These are phyloP conservation scores for Ctenopoma multispine DNA, from an alignment of 2,797 vertebrate genomes.

Conservation along the genomic window DNA sequence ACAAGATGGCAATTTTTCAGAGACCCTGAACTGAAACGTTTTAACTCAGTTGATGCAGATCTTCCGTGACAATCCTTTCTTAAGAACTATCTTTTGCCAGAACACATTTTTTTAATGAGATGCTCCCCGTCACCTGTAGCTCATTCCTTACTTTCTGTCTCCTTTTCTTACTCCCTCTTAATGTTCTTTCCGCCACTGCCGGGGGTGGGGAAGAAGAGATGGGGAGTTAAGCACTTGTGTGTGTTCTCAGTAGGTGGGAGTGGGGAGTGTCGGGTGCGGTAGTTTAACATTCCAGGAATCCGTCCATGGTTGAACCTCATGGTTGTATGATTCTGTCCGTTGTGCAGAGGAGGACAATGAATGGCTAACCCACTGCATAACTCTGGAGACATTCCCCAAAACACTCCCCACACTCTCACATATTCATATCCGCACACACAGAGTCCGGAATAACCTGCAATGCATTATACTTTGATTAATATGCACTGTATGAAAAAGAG, in stretches of 20 bases:
- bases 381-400: constrained; percentile 78
- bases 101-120: constrained; percentile 60
- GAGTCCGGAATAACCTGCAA: constrained; percentile 40
- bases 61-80: constrained; percentile 17
- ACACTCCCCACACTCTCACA: constrained; percentile 63
- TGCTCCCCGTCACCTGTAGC: constrained; percentile 62
- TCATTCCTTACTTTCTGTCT: constrained; percentile 45
- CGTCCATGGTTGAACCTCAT: constrained; percentile 75
- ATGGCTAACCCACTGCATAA: constrained; percentile 79
- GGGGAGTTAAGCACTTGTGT: constrained; percentile 66
- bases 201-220: constrained; percentile 50
- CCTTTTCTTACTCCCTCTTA: constrained; percentile 29
- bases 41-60: constrained; percentile 1
- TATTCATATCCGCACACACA: constrained; percentile 20
- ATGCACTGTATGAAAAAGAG: constrained; percentile 25
- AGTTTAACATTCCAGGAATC: constrained; percentile 84
- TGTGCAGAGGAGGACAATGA: constrained; percentile 76
- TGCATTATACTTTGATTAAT: constrained; percentile 46
- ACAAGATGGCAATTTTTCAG: constrained; percentile 24
- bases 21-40: constrained; percentile 16
- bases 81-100: constrained; percentile 31
- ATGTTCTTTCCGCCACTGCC: constrained; percentile 39
- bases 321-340: constrained; percentile 75
- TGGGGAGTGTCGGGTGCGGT: constrained; percentile 81
- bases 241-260: constrained; percentile 75